Base-by-base conservation (phyloP, 2,888 invertebrate genomes). In the Orthosia incerta region DNA sequence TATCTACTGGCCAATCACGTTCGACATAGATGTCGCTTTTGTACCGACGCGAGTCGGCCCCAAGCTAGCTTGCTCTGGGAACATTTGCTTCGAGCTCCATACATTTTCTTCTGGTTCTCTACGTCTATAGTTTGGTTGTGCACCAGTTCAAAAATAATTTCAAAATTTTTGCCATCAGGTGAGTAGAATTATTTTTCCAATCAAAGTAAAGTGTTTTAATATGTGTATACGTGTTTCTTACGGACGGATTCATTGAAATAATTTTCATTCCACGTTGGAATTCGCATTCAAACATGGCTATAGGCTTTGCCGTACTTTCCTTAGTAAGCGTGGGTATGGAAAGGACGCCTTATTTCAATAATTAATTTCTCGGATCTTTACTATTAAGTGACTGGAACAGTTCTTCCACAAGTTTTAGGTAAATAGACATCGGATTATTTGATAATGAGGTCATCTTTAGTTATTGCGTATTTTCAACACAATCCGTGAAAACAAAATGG, bases 161-260 rank as follows among this genome's bases (percentile, higher is more conserved):
- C 95, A 96, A 96, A 96, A 96, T 95, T 96, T 95, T 96, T 95
- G 96, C 96, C 94, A 95, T 96, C 94, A 96, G 96, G 96, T 96
- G 93, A 96, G 96, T 94, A 90, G 82, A 91, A 93, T 91, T 84
- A 91, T 91, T 94, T 94, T 95, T 95, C 89, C 90, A 92, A 88
- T 89, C 79, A 89, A 91, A 92, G 89, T 88, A 76, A 88, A 87
- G 88, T 93, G 91, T 93, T 94, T 91, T 91, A 91, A 84, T 91
- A 91, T 87, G 89, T 86, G 83, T 94, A 90, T 87, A 91, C 83
- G 91, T 93, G 90, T 85, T 91, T 91, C 87, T 92, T 89, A 92
- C 80, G 83, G 81, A 76, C 85, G 87, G 87, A 91, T 94, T 94
- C 90, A 74, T 88, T 86, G 79, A 93, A 94, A 92, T 93, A 89